These are phyloP conservation scores for Lagria hirta DNA, from an alignment of 2,888 invertebrate genomes.

Conservation along the genomic window DNA sequence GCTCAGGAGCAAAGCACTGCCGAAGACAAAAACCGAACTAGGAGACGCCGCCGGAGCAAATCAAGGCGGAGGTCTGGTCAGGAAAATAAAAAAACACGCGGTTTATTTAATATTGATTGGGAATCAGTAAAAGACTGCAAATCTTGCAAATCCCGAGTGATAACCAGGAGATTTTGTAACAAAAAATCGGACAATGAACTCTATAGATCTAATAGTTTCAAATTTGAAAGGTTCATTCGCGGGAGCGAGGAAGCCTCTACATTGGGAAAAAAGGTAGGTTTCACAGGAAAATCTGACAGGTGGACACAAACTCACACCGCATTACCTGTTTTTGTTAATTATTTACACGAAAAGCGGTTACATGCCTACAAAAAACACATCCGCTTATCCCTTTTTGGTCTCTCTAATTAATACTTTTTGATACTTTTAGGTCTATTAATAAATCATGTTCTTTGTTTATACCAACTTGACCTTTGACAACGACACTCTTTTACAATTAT, in stretches of 20 bases:
- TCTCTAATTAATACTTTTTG: too few species aligned
- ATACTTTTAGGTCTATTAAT: too few species aligned
- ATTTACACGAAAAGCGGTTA: too few species aligned
- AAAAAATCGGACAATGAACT: constrained; percentile 80
- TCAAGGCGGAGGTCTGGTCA: constrained; percentile 43
- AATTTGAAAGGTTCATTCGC: constrained; percentile 80
- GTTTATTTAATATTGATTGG: constrained; percentile 58
- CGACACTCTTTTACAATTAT: too few species aligned
- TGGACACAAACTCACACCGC: too few species aligned
- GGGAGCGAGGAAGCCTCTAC: constrained; percentile 61
- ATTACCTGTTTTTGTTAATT: too few species aligned
- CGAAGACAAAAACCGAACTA: constrained; percentile 40
- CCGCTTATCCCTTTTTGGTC: too few species aligned
- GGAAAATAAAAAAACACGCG: constrained; percentile 47
- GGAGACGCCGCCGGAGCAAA: constrained; percentile 46
- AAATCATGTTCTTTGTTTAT: too few species aligned
- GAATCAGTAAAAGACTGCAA: constrained; percentile 59
- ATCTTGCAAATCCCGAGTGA: constrained; percentile 59
- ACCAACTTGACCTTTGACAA: too few species aligned
- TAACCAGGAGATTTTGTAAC: constrained; percentile 75
- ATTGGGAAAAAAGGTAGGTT: constrained; percentile 69
- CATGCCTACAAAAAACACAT: too few species aligned
- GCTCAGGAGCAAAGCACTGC: constrained; percentile 33
- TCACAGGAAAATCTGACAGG: constrained; percentile 10
- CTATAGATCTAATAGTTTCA: constrained; percentile 84